Evolutionary conservation across 2,113 vertebrate genomes (phyloP).

Genomic region (Mesembrinibis cayennensis): DNA sequence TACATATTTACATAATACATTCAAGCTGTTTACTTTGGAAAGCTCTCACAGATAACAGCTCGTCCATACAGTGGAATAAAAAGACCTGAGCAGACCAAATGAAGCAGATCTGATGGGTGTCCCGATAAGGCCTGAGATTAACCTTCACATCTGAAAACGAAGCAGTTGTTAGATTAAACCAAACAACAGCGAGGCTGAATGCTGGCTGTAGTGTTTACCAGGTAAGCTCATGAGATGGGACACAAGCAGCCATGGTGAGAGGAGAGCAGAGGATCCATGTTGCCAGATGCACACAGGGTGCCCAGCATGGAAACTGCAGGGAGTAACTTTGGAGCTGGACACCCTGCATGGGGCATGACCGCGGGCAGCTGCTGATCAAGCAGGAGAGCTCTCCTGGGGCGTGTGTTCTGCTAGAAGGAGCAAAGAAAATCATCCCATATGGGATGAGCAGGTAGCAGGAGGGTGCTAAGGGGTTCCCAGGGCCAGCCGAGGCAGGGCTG

Average conservation of each 20-base stretch:
- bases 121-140: background rate
- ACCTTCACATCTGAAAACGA: background rate
- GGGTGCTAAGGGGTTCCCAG: background rate
- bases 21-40: background rate
- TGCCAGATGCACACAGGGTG: background rate
- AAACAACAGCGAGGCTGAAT: background rate
- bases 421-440: background rate
- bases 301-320: background rate
- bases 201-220: background rate
- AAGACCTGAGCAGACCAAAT: background rate
- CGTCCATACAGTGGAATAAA: background rate
- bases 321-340: background rate
- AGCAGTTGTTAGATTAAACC: background rate
- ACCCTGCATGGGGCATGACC: rapidly evolving
- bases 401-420: background rate
- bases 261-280: background rate
- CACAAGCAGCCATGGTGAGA: background rate
- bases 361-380: background rate
- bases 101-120: background rate
- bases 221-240: background rate
- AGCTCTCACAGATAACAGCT: rapidly evolving
- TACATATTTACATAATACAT: background rate
- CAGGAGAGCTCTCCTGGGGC: background rate
- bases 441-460: background rate
- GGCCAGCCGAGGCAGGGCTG: background rate